Base-by-base conservation (phyloP, 2,888 invertebrate genomes). In the Erebia aethiops region DNA sequence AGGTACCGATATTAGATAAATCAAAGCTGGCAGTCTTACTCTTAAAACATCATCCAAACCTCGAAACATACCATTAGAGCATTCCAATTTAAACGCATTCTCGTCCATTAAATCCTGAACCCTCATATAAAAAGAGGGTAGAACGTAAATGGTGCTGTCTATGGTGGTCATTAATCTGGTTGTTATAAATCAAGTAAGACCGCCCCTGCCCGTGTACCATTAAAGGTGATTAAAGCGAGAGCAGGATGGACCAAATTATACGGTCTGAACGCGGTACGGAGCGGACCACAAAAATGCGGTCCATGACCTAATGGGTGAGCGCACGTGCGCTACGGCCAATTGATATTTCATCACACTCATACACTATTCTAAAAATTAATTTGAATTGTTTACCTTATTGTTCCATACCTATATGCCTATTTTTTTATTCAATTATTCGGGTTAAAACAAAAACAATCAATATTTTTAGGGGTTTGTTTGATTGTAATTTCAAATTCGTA, bases 201-300 rank as follows among this genome's bases (percentile, higher is more conserved):
- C 84, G 85, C 86, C 86, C 81, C 82, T 76, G 79, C 77, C 79
- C 77, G 79, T 81, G 77, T 82, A 84, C 81, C 84, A 88, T 89
- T 88, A 87, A 81, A 83, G 82, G 88, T 88, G 87, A 91, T 90
- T 90, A 90, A 84, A 87, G 85, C 83, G 79, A 81, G 84, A 84
- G 84, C 89, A 89, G 88, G 90, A 89, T 87, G 89, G 82, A 82
- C 87, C 84, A 89, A 91, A 91, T 91, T 91, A 91, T 83, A 90
- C 83, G 89, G 85, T 86, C 80, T 78, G 85, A 75, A 77, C 80
- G 78, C 76, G 77, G 78, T 16, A 52, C 52, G 16, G 52, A 18
- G 80, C 79, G 81, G 82, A 79, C 84, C 82, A 85, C 85, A 81
- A 84, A 86, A 84, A 75, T 84, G 83, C 84, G 89, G 87, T 88